phyloP scores from a whole-genome alignment of 2,113 vertebrate species.

The Upupa epops region DNA sequence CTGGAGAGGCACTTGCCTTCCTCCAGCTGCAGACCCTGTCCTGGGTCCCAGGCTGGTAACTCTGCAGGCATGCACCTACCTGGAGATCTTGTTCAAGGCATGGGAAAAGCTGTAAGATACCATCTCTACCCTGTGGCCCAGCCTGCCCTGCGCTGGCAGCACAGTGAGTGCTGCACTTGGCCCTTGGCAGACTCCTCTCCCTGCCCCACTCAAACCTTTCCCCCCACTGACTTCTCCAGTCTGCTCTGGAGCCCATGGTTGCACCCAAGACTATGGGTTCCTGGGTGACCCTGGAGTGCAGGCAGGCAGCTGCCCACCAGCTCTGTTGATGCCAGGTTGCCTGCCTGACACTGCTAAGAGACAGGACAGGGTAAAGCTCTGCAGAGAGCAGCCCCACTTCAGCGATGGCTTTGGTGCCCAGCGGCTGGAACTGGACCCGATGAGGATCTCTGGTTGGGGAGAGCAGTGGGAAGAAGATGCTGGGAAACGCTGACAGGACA shows the following conservation, averaged over 20 bases:
- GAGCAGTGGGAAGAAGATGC: neutral
- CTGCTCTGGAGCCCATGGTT: accelerated
- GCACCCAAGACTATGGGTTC: accelerated
- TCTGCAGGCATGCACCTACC: neutral
- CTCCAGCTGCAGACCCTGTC: neutral
- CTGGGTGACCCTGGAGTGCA: accelerated
- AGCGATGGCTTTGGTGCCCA: neutral
- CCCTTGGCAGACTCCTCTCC: neutral
- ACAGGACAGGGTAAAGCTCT: neutral
- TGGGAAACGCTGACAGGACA: neutral
- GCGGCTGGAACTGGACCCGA: neutral
- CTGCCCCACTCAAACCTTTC: neutral
- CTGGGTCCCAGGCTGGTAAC: neutral
- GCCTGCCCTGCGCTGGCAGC: accelerated
- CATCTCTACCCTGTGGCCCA: neutral
- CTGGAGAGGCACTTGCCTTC: neutral
- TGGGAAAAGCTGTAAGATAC: conserved; percentile 60
- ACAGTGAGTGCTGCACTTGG: neutral
- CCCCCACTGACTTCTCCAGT: neutral
- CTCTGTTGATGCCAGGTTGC: neutral
- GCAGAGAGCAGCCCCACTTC: neutral
- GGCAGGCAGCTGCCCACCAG: neutral
- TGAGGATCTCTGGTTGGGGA: accelerated
- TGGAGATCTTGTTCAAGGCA: neutral
- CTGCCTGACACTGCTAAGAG: neutral